phyloP scores from a whole-genome alignment of 92 coral and sea anemone genomes.

The Umimayanthus chanpuru region DNA sequence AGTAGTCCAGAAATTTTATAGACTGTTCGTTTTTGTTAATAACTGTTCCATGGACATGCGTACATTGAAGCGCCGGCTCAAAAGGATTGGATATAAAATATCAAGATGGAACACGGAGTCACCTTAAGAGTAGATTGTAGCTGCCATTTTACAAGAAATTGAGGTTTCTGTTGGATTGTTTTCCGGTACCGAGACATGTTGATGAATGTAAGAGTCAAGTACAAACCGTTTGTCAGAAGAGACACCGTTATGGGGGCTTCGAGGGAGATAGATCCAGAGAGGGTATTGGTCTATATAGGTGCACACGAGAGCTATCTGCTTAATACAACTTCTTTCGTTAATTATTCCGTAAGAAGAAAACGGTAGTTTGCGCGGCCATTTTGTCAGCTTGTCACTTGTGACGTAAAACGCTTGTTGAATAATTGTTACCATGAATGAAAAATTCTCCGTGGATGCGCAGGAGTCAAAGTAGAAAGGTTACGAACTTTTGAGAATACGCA shows the following conservation, averaged over 20 bases:
- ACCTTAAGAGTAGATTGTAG: slow-evolving; percentile 35
- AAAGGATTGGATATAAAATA: slow-evolving; percentile 7
- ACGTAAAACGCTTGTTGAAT: too few species aligned
- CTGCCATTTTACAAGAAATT: slow-evolving; percentile 41
- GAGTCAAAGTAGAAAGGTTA: too few species aligned
- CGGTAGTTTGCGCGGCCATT: too few species aligned
- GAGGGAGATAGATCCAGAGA: slow-evolving; percentile 58
- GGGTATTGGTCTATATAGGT: slow-evolving; percentile 38
- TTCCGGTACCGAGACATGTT: slow-evolving; percentile 50
- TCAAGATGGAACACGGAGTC: slow-evolving; percentile 32
- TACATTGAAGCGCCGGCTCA: slow-evolving; percentile 37
- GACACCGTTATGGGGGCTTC: slow-evolving; percentile 50
- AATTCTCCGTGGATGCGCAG: too few species aligned
- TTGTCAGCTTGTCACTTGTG: too few species aligned
- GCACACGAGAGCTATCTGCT: too few species aligned
- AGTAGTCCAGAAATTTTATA: slow-evolving; percentile 4
- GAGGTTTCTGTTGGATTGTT: slow-evolving; percentile 41
- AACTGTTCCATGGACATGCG: slow-evolving; percentile 19
- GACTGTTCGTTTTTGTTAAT: slow-evolving; percentile 1
- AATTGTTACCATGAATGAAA: too few species aligned
- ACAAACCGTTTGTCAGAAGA: slow-evolving; percentile 45
- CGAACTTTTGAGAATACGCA: too few species aligned
- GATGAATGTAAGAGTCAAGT: slow-evolving; percentile 42
- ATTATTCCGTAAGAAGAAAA: too few species aligned
- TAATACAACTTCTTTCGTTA: too few species aligned